These are phyloP conservation scores for Micropoecilia bifurca DNA, from an alignment of 2,797 vertebrate species.

Conservation along the genomic window DNA sequence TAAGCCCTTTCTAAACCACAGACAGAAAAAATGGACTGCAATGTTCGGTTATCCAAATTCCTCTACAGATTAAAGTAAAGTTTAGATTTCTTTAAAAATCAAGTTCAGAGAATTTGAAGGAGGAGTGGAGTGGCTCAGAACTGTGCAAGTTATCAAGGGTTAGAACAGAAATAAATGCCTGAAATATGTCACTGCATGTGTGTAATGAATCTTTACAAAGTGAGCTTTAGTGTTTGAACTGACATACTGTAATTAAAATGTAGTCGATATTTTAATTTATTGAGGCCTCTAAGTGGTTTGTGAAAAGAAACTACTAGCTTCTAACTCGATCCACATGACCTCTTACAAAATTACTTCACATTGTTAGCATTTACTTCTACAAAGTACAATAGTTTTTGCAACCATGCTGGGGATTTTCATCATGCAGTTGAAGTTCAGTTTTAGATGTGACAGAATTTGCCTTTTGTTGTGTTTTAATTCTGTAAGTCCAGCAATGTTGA, in stretches of 20 bases:
- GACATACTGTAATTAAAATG: not conserved
- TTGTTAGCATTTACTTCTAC: not conserved
- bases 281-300: not conserved
- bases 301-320: not conserved
- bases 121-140: not conserved
- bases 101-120: not conserved
- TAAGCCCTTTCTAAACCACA: not conserved
- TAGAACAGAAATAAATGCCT: not conserved
- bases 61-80: not conserved
- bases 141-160: not conserved
- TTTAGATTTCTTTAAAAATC: not conserved
- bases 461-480: not conserved
- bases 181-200: not conserved
- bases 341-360: not conserved
- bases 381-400: not conserved
- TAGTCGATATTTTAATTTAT: not conserved
- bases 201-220: not conserved
- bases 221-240: not conserved
- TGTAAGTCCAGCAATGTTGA: not conserved
- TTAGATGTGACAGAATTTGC: not conserved
- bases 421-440: not conserved
- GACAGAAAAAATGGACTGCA: not conserved
- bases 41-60: not conserved
- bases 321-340: not conserved
- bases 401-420: not conserved